Conservation (phyloP, 2,888 invertebrate genomes). For the Luperina nickerlii region DNA sequence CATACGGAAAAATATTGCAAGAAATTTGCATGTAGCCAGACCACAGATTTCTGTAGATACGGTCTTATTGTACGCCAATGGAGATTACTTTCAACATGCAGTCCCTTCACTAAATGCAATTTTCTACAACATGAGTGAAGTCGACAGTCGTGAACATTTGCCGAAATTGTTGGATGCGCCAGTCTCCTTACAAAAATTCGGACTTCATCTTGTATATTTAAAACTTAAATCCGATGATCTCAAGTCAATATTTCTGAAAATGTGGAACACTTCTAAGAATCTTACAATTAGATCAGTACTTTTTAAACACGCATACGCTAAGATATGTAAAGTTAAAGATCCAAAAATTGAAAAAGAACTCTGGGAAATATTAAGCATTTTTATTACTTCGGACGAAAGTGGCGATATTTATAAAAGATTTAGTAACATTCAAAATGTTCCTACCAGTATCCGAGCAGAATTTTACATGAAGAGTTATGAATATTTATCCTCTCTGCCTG, state of each 20-base stretch:
- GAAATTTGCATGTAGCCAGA: slow-evolving; percentile 78
- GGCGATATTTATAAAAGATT: background rate
- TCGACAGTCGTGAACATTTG: slow-evolving; percentile 63
- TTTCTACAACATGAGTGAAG: slow-evolving; percentile 73
- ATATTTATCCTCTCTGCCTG: slow-evolving; percentile 69
- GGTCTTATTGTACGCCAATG: slow-evolving; percentile 78
- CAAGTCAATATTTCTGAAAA: slow-evolving; percentile 67
- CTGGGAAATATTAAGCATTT: slow-evolving; percentile 72
- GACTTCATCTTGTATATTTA: slow-evolving; percentile 71
- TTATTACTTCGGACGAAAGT: slow-evolving; percentile 66
- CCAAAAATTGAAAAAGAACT: slow-evolving; percentile 63
- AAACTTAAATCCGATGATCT: slow-evolving; percentile 73
- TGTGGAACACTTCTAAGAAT: slow-evolving; percentile 76
- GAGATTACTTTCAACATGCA: slow-evolving; percentile 81
- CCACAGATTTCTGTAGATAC: slow-evolving; percentile 74
- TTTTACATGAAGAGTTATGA: slow-evolving; percentile 71
- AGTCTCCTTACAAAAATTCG: slow-evolving; percentile 74
- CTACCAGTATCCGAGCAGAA: slow-evolving; percentile 39
- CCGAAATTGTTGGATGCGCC: slow-evolving; percentile 73
- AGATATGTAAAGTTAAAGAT: slow-evolving; percentile 71
- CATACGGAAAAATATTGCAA: slow-evolving; percentile 78
- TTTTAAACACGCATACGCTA: slow-evolving; percentile 67
- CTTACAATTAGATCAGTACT: slow-evolving; percentile 73
- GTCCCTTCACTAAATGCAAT: slow-evolving; percentile 80
- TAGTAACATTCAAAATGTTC: slow-evolving; percentile 51